Base-by-base conservation (phyloP, 2,113 vertebrate genomes). In the Coryphaenoides rupestris region DNA sequence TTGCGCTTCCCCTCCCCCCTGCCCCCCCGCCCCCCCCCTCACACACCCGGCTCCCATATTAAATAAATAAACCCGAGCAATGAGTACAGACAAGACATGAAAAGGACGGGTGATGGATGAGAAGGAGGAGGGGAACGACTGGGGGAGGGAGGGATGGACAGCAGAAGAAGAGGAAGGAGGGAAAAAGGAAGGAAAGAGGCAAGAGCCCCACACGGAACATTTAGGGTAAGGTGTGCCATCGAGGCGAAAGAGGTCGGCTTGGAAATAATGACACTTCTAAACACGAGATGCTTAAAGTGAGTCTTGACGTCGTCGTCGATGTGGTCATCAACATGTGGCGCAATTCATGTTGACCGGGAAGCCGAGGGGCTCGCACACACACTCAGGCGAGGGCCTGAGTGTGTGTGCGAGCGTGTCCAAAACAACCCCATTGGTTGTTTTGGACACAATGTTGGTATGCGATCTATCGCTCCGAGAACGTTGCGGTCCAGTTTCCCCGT, bases 1-100 rank as follows among this genome's bases (percentile, higher is more conserved):
- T n/a, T n/a, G n/a, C n/a, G n/a, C n/a, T n/a, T n/a, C n/a, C n/a
- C n/a, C n/a, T n/a, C n/a, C n/a, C n/a, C n/a, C n/a, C n/a, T n/a
- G n/a, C n/a, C n/a, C n/a, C n/a, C n/a, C 55, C 6, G 13, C 33
- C 62, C 72, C 75, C 78, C 71, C 62, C 21, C 1, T 53, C 33
- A 7, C 33, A 60, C 72, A 75, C 78, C 71, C 62, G 21, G 69
- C 74, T 77, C 74, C 68, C 75, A 82, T 75, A 72, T 60, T 74
- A 62, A 49, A n/a, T 10, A 1, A 63, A 46, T 26, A 10, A 22
- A n/a, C 17, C 15, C 19, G 10, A 12, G 5, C 2, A 55, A 28
- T 19, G n/a, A n/a, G n/a, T 19, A 65, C 45, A 66, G 22, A 72
- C 33, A n/a, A 53, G 56, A 66, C 52, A 15, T 50, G 47, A 21